A percentile compares a stretch with the other conserved stretches of the same genome.
Evolutionary conservation across 2,797 vertebrate species (phyloP).

Genomic region (Poecilia gillii): DNA sequence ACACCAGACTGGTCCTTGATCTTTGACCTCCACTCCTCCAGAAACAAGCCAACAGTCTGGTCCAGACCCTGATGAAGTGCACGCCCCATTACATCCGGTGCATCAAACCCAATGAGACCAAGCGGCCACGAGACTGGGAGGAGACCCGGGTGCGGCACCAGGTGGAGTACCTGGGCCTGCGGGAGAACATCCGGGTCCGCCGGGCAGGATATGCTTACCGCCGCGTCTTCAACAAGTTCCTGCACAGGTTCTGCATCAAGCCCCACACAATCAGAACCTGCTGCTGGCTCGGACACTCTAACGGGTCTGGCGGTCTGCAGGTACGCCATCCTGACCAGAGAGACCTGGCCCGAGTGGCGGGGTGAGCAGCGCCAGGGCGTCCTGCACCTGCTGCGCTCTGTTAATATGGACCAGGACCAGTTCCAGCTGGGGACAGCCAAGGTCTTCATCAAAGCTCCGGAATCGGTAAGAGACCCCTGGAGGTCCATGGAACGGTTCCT

Average conservation of each 20-base stretch:
- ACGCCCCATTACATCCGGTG: slow-evolving; percentile 89
- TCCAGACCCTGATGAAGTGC: slow-evolving; percentile 86
- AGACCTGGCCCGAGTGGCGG: slow-evolving; percentile 84
- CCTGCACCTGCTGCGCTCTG: slow-evolving; percentile 82
- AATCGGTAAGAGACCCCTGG: slow-evolving; percentile 79
- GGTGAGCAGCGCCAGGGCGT: slow-evolving; percentile 83
- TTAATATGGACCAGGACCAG: slow-evolving; percentile 88
- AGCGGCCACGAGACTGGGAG: slow-evolving; percentile 85
- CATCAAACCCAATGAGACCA: slow-evolving; percentile 89
- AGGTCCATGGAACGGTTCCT: background rate
- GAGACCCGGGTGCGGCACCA: slow-evolving; percentile 85
- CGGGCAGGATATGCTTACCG: slow-evolving; percentile 86
- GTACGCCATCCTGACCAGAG: slow-evolving; percentile 86
- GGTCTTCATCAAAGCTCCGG: slow-evolving; percentile 88
- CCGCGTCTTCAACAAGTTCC: slow-evolving; percentile 83
- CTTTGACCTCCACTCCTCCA: slow-evolving; percentile 27
- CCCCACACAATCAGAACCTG: accelerated
- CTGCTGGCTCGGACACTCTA: background rate
- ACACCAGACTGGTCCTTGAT: background rate
- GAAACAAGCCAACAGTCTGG: slow-evolving; percentile 88
- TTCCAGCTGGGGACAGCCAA: slow-evolving; percentile 86
- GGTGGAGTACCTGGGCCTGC: slow-evolving; percentile 86
- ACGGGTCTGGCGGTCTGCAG: slow-evolving; percentile 54
- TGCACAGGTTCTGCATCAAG: slow-evolving; percentile 78
- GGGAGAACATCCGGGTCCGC: slow-evolving; percentile 87